phyloP scores from a whole-genome alignment of 2,797 vertebrate genomes.

The Remorina albescens region DNA sequence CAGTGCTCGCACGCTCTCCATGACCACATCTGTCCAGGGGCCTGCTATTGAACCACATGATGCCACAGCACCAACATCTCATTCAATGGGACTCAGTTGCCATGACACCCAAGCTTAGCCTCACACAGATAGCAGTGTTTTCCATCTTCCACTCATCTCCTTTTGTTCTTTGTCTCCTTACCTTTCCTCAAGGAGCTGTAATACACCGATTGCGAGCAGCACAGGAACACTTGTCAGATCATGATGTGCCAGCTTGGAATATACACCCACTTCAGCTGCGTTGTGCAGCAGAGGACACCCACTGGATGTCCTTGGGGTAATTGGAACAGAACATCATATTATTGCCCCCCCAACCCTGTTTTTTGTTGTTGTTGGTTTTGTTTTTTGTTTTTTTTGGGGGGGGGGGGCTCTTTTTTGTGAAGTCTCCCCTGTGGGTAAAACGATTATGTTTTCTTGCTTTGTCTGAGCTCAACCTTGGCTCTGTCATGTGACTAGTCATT shows the following conservation, averaged over 20 bases:
- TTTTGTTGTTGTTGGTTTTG: conserved; percentile 18
- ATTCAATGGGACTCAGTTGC: conserved; percentile 72
- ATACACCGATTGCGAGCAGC: conserved; percentile 37
- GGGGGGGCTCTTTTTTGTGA: conserved; percentile 43
- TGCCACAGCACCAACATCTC: conserved; percentile 62
- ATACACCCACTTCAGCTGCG: conserved; percentile 49
- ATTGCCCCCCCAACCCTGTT: conserved; percentile 18
- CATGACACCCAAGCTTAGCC: conserved; percentile 72
- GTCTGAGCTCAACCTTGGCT: conserved; percentile 76
- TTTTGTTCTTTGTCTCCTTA: conserved; percentile 47
- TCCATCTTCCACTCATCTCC: conserved; percentile 45
- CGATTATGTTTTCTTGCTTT: conserved; percentile 60
- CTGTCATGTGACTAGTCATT: conserved; percentile 74
- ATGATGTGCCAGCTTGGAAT: conserved; percentile 58
- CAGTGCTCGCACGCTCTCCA: conserved; percentile 23
- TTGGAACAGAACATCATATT: conserved; percentile 70
- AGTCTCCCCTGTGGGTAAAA: conserved; percentile 50
- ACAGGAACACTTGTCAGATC: conserved; percentile 60
- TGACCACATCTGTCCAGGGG: conserved; percentile 23
- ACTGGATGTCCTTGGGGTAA: conserved; percentile 67
- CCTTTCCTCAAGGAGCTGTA: conserved; percentile 45
- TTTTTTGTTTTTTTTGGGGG: conserved; percentile 24
- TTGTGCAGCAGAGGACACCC: conserved; percentile 47
- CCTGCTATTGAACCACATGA: conserved; percentile 52
- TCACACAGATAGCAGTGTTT: conserved; percentile 55